Conservation (phyloP, 1,140 invertebrate species). For the Hycleus cichorii region DNA sequence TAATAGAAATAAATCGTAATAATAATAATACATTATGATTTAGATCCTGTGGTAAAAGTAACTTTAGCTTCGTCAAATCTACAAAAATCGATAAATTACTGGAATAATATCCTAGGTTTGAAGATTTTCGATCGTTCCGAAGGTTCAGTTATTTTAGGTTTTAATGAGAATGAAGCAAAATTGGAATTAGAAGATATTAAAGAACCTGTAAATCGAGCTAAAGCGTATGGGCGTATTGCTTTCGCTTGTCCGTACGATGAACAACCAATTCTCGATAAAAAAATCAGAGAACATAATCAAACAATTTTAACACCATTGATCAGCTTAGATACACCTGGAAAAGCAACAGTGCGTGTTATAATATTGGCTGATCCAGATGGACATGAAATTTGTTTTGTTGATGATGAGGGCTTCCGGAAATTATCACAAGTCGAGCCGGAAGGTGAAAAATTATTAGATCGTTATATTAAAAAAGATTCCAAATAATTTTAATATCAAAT, state of each 20-base stretch:
- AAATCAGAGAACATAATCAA: slow-evolving; percentile 61
- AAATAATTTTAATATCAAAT: not conserved
- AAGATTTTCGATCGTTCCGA: slow-evolving; percentile 57
- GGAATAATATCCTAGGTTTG: slow-evolving; percentile 71
- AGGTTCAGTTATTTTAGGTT: slow-evolving; percentile 59
- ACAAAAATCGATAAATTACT: slow-evolving; percentile 68
- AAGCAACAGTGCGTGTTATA: slow-evolving; percentile 91
- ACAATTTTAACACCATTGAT: slow-evolving; percentile 84
- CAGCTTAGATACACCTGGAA: slow-evolving; percentile 90
- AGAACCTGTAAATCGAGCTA: slow-evolving; percentile 69
- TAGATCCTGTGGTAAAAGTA: slow-evolving; percentile 80
- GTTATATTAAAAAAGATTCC: slow-evolving; percentile 65
- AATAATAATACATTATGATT: not conserved
- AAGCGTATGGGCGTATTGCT: slow-evolving; percentile 91
- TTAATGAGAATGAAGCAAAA: slow-evolving; percentile 64
- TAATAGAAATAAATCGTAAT: not conserved
- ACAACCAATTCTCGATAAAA: slow-evolving; percentile 66
- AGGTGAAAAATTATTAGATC: slow-evolving; percentile 70
- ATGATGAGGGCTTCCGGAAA: slow-evolving; percentile 86
- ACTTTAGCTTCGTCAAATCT: slow-evolving; percentile 73
- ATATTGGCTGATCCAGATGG: slow-evolving; percentile 94
- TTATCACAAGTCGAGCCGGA: slow-evolving; percentile 82
- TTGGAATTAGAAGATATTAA: slow-evolving; percentile 66
- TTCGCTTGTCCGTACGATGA: slow-evolving; percentile 76
- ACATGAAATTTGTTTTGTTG: slow-evolving; percentile 98